Conservation (phyloP, 1,140 invertebrate species). For the Littorina saxatilis region DNA sequence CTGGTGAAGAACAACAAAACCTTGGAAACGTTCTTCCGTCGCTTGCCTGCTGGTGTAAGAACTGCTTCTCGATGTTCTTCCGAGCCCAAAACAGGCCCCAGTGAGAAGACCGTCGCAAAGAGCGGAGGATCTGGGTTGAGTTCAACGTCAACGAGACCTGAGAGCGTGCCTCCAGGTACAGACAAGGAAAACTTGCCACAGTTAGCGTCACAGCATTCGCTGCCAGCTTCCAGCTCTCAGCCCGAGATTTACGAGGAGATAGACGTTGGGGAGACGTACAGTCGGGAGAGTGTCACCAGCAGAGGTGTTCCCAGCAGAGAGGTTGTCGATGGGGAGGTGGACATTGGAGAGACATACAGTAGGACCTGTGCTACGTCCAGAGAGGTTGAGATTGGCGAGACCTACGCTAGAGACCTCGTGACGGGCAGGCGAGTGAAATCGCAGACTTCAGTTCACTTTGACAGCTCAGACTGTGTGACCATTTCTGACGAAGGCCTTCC, state of each 20-base stretch:
- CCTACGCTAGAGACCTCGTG: too few relatives aligned
- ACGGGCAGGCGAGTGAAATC: neutral
- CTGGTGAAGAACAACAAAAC: neutral
- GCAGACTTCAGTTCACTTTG: neutral
- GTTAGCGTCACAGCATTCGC: too few relatives aligned
- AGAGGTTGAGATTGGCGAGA: neutral
- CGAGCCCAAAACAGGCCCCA: neutral
- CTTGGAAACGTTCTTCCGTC: constrained; percentile 35
- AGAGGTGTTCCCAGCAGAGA: too few relatives aligned
- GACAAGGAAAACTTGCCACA: constrained; percentile 3
- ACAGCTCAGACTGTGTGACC: neutral
- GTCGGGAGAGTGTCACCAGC: neutral
- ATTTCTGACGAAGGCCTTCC: neutral
- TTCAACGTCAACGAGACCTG: too few relatives aligned
- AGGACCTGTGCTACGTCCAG: neutral
- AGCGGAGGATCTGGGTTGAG: too few relatives aligned
- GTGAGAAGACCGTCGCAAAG: neutral
- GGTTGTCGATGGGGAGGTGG: neutral
- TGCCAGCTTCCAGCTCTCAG: too few relatives aligned
- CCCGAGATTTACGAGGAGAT: neutral
- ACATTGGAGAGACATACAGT: neutral
- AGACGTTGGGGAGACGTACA: neutral
- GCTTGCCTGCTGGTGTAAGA: neutral
- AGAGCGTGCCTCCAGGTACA: neutral
- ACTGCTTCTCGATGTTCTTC: neutral